These are phyloP conservation scores for Capitella teleta DNA, from an alignment of 1,140 invertebrate species.

Conservation along the genomic window DNA sequence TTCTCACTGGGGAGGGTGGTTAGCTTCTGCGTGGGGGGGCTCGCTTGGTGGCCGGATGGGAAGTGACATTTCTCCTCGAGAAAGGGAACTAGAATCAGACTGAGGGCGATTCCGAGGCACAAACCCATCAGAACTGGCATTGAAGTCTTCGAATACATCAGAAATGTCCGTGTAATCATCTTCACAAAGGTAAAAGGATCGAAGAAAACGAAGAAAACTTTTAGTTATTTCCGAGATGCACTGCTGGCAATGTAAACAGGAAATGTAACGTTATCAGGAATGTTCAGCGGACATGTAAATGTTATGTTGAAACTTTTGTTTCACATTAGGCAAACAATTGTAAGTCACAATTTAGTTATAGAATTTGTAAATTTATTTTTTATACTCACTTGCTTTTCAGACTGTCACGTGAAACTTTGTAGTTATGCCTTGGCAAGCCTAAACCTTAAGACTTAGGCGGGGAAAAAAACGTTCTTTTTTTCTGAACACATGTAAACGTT, in stretches of 20 bases:
- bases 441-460: no score
- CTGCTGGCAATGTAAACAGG: background rate
- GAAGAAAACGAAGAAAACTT: background rate
- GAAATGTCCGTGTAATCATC: background rate
- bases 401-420: no score
- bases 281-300: background rate
- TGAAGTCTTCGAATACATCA: background rate
- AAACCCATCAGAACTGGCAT: conserved; percentile 10
- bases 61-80: conserved; percentile 3
- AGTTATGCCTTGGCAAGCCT: no score
- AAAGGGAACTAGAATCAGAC: conserved; percentile 5
- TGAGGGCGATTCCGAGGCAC: conserved; percentile 8
- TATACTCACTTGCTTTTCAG: no score
- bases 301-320: background rate
- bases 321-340: no score
- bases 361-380: no score
- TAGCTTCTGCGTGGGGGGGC: background rate
- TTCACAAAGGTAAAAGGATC: background rate
- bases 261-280: background rate
- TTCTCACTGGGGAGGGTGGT: background rate
- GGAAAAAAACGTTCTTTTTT: no score
- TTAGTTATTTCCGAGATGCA: background rate
- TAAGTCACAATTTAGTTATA: no score
- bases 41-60: no score
- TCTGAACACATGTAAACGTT: no score